Percentiles rank a stretch among this genome's conserved stretches.
Conservation (phyloP, 2,888 invertebrate species). For the Cryptocephalus moraei region DNA sequence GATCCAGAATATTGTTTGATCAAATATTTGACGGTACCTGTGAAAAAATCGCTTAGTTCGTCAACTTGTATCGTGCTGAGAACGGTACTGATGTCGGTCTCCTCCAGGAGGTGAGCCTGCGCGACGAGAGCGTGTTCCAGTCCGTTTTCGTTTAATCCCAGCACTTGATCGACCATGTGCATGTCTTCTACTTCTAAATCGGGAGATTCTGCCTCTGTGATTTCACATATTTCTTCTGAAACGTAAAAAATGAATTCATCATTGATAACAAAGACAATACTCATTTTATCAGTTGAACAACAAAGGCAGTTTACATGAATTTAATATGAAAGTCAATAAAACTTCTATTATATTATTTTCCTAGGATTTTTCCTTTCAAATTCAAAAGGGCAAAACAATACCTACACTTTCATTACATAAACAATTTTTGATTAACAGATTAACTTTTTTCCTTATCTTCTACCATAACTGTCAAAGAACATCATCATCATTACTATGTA, state of each 20-base stretch:
- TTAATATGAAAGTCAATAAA: too few relatives aligned
- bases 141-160: slow-evolving; percentile 45
- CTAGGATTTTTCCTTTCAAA: too few relatives aligned
- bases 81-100: slow-evolving; percentile 66
- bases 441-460: too few relatives aligned
- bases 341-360: too few relatives aligned
- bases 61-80: slow-evolving; percentile 69
- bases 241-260: background rate
- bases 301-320: background rate
- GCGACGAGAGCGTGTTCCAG: slow-evolving; percentile 53
- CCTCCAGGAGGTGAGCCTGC: slow-evolving; percentile 55
- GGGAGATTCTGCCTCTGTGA: slow-evolving; percentile 21
- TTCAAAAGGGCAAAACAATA: too few relatives aligned
- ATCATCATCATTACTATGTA: too few relatives aligned
- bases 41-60: slow-evolving; percentile 74
- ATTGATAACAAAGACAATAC: background rate
- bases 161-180: slow-evolving; percentile 48
- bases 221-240: slow-evolving; percentile 12
- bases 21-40: slow-evolving; percentile 39
- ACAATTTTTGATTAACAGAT: too few relatives aligned
- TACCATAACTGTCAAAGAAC: too few relatives aligned
- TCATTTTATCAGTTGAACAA: background rate
- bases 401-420: too few relatives aligned
- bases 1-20: background rate
- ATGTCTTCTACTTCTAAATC: slow-evolving; percentile 38